A percentile compares a stretch with the other conserved stretches of the same genome.
These are phyloP conservation scores for Brachionus plicatilis DNA, from an alignment of 1,140 invertebrate species.

Conservation along the genomic window DNA sequence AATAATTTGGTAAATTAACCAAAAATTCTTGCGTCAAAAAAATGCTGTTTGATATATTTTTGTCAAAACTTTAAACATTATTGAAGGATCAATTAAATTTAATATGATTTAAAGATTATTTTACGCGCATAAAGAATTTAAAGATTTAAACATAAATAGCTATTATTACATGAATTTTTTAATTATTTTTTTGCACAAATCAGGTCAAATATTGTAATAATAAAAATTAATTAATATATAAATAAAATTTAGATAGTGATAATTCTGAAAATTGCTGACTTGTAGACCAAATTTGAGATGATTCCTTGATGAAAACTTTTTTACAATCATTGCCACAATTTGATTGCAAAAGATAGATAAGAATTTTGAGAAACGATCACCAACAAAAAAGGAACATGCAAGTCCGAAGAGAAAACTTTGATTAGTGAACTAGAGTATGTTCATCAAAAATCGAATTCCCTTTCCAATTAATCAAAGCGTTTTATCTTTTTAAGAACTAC, in stretches of 20 bases:
- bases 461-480: neutral
- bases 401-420: neutral
- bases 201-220: neutral
- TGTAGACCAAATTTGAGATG: neutral
- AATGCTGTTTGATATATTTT: no score
- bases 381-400: neutral
- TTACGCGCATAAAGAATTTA: no score
- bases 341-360: neutral
- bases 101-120: no score
- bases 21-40: no score
- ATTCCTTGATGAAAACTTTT: neutral
- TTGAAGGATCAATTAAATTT: no score
- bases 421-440: neutral
- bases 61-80: no score
- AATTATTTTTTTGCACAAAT: no score
- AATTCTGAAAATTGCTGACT: neutral
- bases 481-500: neutral
- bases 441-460: neutral
- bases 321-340: neutral
- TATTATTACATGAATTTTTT: no score
- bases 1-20: no score
- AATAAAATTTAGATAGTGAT: neutral
- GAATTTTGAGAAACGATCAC: neutral
- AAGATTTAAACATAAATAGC: no score
- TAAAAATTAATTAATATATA: neutral